Conservation (phyloP, 2,888 invertebrate species). For the Chymomyza fuscimana region DNA sequence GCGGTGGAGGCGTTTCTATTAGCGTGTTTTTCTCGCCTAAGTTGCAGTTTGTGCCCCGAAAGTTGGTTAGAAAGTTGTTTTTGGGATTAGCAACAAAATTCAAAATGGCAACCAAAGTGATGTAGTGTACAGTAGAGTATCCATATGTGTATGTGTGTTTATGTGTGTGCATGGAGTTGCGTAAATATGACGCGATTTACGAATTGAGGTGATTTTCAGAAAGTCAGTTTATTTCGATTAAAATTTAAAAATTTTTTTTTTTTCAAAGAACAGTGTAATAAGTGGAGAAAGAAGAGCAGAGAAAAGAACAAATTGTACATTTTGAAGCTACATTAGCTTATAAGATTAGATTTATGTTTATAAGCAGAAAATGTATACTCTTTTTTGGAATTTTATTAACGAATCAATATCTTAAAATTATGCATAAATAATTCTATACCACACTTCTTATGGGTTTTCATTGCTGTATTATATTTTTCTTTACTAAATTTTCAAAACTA, state of each 20-base stretch:
- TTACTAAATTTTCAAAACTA: slow-evolving; percentile 59
- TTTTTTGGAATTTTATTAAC: slow-evolving; percentile 6
- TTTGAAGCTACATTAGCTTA: slow-evolving; percentile 45
- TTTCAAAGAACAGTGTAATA: slow-evolving; percentile 25
- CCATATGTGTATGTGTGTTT: slow-evolving; percentile 19
- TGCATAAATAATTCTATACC: slow-evolving; percentile 56
- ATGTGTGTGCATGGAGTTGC: slow-evolving; percentile 20
- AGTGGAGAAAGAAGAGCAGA: slow-evolving; percentile 74
- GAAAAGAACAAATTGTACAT: slow-evolving; percentile 72
- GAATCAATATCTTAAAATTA: not conserved
- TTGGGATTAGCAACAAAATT: slow-evolving; percentile 46
- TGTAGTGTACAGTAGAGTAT: slow-evolving; percentile 15
- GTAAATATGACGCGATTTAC: slow-evolving; percentile 25
- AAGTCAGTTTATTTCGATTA: slow-evolving; percentile 8
- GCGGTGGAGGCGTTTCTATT: slow-evolving; percentile 85
- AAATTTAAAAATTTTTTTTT: not conserved
- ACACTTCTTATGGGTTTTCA: slow-evolving; percentile 25
- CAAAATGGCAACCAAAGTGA: slow-evolving; percentile 35
- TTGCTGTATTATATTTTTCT: slow-evolving; percentile 17
- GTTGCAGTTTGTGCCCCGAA: not conserved
- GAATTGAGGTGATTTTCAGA: slow-evolving; percentile 17
- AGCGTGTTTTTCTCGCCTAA: slow-evolving; percentile 91
- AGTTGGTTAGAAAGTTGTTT: slow-evolving; percentile 19
- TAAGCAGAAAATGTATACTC: not conserved
- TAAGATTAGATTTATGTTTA: slow-evolving; percentile 52